Conservation (phyloP, 1,140 invertebrate species). For the Heliconius melpomene region DNA sequence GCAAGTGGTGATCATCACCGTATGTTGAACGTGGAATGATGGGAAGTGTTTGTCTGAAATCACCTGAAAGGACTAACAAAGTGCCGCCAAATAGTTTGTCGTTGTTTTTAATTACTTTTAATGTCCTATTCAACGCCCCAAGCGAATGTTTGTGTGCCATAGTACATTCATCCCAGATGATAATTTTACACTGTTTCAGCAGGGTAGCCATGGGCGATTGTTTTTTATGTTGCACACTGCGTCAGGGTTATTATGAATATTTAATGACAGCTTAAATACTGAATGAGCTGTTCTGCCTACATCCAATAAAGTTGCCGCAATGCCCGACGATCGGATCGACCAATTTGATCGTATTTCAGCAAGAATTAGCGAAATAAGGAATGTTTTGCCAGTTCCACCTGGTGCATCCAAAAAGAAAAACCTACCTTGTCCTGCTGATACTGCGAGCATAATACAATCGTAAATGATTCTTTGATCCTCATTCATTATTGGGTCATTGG, state of each 20-base stretch:
- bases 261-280: constrained; percentile 38
- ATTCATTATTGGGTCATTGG: too few species aligned
- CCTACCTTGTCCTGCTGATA: constrained; percentile 39
- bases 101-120: constrained; percentile 32
- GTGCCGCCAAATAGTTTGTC: too few species aligned
- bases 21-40: constrained; percentile 40
- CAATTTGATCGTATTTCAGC: constrained; percentile 28
- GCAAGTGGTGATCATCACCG: constrained; percentile 41
- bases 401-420: constrained; percentile 39
- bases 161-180: neutral
- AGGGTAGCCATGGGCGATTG: constrained; percentile 35
- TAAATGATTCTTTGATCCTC: too few species aligned
- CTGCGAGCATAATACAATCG: constrained; percentile 37
- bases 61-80: constrained; percentile 38
- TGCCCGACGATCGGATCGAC: constrained; percentile 35
- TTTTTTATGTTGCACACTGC: constrained; percentile 39
- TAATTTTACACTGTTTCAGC: constrained; percentile 31
- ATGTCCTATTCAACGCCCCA: constrained; percentile 32
- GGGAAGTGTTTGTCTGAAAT: constrained; percentile 42
- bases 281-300: constrained; percentile 38
- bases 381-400: constrained; percentile 2
- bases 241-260: constrained; percentile 37
- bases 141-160: constrained; percentile 28
- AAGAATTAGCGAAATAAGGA: constrained; percentile 18
- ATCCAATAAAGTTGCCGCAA: constrained; percentile 42